phyloP scores from a whole-genome alignment of 2,113 vertebrate species.

The Condylura cristata region DNA sequence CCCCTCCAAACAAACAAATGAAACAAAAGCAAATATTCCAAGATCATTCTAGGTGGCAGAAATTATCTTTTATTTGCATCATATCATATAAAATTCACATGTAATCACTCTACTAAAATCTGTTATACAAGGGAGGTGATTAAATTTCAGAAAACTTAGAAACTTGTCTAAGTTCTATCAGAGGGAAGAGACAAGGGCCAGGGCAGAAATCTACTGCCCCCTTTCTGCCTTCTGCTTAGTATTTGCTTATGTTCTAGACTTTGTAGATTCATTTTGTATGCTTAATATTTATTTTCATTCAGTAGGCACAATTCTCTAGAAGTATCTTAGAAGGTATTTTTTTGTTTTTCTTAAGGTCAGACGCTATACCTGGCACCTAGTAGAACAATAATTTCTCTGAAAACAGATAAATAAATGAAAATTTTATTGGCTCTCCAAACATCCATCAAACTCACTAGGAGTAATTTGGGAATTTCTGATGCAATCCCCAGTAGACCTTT shows the following conservation, averaged over 20 bases:
- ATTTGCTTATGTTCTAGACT: background rate
- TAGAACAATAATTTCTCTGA: background rate
- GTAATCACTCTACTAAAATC: background rate
- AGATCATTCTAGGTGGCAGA: background rate
- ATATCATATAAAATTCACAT: background rate
- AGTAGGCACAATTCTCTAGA: background rate
- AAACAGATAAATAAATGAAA: slow-evolving; percentile 11
- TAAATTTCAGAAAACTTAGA: background rate
- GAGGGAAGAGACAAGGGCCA: background rate
- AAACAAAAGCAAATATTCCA: background rate
- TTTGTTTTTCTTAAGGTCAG: background rate
- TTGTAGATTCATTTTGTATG: background rate
- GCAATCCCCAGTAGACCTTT: background rate
- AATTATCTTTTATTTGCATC: background rate
- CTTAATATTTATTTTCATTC: background rate
- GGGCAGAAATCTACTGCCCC: rapidly evolving
- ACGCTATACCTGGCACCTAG: background rate
- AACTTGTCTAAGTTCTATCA: background rate
- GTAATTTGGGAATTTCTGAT: background rate
- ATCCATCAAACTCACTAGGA: background rate
- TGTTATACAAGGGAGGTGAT: background rate
- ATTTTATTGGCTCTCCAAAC: background rate
- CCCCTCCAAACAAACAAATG: too few species aligned
- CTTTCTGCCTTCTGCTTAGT: background rate
- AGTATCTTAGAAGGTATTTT: background rate